Conservation (phyloP, 2,113 vertebrate species). For the Varanus komodoensis region DNA sequence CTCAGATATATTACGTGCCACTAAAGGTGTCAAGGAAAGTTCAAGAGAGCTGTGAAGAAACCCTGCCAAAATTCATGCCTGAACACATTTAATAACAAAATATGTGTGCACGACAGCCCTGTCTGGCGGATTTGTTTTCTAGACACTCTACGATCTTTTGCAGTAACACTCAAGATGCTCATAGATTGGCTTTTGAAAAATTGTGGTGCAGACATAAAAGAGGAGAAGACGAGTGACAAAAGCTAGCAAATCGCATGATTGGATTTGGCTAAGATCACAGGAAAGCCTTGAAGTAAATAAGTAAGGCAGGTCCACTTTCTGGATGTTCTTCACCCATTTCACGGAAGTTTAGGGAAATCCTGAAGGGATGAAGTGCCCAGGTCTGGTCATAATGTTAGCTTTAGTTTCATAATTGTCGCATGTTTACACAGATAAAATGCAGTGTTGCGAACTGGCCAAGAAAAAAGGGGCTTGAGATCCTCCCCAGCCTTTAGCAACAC, state of each 20-base stretch:
- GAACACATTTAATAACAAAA: slow-evolving; percentile 82
- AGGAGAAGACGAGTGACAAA: slow-evolving; percentile 46
- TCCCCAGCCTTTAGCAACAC: not conserved
- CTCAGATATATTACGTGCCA: slow-evolving; percentile 73
- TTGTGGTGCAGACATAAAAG: slow-evolving; percentile 62
- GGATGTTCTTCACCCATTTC: slow-evolving; percentile 22
- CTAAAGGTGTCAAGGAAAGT: slow-evolving; percentile 84
- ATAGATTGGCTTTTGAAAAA: slow-evolving; percentile 71
- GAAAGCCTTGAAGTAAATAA: slow-evolving; percentile 33
- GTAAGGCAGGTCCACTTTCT: slow-evolving; percentile 17
- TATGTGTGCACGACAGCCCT: slow-evolving; percentile 75
- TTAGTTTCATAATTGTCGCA: slow-evolving; percentile 25
- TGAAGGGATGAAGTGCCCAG: not conserved
- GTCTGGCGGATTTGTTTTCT: slow-evolving; percentile 77
- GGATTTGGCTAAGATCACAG: slow-evolving; percentile 32
- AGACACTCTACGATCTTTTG: slow-evolving; percentile 72
- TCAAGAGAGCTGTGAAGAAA: slow-evolving; percentile 78
- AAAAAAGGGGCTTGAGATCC: not conserved
- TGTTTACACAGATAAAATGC: slow-evolving; percentile 34
- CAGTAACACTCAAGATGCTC: slow-evolving; percentile 68
- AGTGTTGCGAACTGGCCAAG: not conserved
- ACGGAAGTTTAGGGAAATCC: slow-evolving; percentile 28
- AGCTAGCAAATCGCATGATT: slow-evolving; percentile 40
- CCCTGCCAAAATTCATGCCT: slow-evolving; percentile 81
- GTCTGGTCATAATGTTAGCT: slow-evolving; percentile 23